These are phyloP conservation scores for Xerus inauris DNA, from an alignment of 2,113 vertebrate genomes.

Conservation along the genomic window DNA sequence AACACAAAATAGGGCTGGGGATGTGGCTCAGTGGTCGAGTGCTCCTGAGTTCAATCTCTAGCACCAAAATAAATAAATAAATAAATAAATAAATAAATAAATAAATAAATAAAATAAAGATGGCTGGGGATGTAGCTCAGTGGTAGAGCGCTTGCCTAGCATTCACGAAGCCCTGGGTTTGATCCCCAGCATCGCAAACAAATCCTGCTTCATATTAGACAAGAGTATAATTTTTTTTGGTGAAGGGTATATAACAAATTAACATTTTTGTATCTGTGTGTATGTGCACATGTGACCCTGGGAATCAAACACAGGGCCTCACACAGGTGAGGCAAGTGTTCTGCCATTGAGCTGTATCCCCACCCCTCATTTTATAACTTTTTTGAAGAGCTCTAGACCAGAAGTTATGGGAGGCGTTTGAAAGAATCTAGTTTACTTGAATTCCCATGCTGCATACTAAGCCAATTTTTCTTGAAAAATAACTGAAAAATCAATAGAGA, in stretches of 20 bases:
- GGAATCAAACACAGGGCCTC: not conserved
- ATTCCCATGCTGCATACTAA: not conserved
- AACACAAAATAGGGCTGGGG: too few species aligned
- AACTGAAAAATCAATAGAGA: not conserved
- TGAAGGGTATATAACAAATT: not conserved
- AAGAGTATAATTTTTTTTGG: not conserved
- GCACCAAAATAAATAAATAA: too few species aligned
- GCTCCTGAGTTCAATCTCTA: too few species aligned
- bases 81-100: too few species aligned
- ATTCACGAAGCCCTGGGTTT: not conserved
- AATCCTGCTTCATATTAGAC: not conserved
- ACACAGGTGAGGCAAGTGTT: too few species aligned
- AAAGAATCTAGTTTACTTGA: not conserved
- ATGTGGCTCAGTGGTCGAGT: too few species aligned
- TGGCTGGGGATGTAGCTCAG: not conserved
- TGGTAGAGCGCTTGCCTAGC: not conserved
- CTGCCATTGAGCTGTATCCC: too few species aligned
- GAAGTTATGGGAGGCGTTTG: not conserved
- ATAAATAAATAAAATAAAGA: too few species aligned
- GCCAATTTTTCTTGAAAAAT: constrained; percentile 29
- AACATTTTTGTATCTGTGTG: not conserved
- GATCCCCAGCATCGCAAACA: not conserved
- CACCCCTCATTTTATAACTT: not conserved
- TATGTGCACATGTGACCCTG: not conserved
- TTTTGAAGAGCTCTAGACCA: not conserved